Evolutionary conservation across 2,888 invertebrate species (phyloP).

Genomic region (Trissonchulus latispiculum): DNA sequence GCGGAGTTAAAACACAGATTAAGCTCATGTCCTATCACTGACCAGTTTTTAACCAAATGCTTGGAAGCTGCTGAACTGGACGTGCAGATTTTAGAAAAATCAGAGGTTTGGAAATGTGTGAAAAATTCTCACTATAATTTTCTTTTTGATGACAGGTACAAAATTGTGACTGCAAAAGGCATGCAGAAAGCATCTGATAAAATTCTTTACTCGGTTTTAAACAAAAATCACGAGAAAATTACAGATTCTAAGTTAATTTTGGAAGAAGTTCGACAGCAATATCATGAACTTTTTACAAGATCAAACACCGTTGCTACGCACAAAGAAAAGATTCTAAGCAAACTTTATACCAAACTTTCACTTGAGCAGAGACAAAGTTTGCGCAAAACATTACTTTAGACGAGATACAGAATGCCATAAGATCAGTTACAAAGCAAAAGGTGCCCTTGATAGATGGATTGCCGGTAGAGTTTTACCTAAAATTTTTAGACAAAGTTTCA

Average conservation of each 20-base stretch:
- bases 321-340: not conserved
- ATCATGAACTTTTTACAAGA: not conserved
- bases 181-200: not conserved
- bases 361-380: not conserved
- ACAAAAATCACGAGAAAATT: not conserved
- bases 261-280: not conserved
- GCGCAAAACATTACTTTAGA: not conserved
- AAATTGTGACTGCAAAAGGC: not conserved
- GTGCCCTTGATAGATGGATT: conserved; percentile 6
- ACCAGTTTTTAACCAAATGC: too few species aligned
- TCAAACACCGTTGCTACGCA: not conserved
- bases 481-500: not conserved
- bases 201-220: not conserved
- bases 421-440: not conserved
- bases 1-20: too few species aligned
- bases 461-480: conserved; percentile 5
- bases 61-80: too few species aligned
- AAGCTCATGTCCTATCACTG: too few species aligned
- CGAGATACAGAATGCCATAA: not conserved
- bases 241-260: not conserved
- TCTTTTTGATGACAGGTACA: too few species aligned
- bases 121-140: too few species aligned
- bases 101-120: too few species aligned
- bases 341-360: not conserved
- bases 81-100: too few species aligned